Percentiles rank a stretch among this genome's conserved stretches.
These are phyloP conservation scores for Caenorhabditis doughertyi DNA, from an alignment of 2,888 invertebrate genomes.

Conservation along the genomic window DNA sequence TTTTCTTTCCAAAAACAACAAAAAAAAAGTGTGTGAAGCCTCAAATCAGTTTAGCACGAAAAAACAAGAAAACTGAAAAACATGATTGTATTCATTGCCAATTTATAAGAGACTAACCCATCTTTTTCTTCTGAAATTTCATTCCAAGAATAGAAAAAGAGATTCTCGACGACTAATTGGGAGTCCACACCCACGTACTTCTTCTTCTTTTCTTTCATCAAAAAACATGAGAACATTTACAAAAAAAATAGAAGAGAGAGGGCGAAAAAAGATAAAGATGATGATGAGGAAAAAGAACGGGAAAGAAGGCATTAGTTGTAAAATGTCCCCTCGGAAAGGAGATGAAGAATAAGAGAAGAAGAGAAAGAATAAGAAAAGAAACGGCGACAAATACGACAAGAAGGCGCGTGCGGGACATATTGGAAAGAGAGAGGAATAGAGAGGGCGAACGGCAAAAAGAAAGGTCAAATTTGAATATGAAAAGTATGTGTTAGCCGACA, in stretches of 20 bases:
- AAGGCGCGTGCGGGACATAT: slow-evolving; percentile 18
- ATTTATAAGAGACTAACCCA: background rate
- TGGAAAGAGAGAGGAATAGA: background rate
- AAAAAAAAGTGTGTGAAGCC: no score
- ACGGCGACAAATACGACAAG: slow-evolving; percentile 3
- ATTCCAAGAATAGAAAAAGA: slow-evolving; percentile 12
- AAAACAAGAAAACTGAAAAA: background rate
- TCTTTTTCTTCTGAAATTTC: background rate
- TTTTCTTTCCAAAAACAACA: no score
- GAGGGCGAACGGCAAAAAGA: slow-evolving; percentile 1
- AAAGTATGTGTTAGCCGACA: background rate
- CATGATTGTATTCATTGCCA: no score
- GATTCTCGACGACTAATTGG: slow-evolving; percentile 14
- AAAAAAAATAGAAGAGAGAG: background rate
- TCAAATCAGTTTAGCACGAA: background rate
- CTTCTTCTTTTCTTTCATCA: background rate
- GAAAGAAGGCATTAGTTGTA: slow-evolving; percentile 35
- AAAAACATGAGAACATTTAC: slow-evolving; percentile 6
- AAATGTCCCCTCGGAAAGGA: background rate
- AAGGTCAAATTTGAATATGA: slow-evolving; percentile 51
- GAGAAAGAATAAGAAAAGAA: background rate
- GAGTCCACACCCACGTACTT: slow-evolving; percentile 15
- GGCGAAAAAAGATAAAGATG: background rate
- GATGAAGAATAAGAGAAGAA: background rate
- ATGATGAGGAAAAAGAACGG: slow-evolving; percentile 19